These are phyloP conservation scores for Artemia franciscana DNA, from an alignment of 1,140 invertebrate genomes.

Conservation along the genomic window DNA sequence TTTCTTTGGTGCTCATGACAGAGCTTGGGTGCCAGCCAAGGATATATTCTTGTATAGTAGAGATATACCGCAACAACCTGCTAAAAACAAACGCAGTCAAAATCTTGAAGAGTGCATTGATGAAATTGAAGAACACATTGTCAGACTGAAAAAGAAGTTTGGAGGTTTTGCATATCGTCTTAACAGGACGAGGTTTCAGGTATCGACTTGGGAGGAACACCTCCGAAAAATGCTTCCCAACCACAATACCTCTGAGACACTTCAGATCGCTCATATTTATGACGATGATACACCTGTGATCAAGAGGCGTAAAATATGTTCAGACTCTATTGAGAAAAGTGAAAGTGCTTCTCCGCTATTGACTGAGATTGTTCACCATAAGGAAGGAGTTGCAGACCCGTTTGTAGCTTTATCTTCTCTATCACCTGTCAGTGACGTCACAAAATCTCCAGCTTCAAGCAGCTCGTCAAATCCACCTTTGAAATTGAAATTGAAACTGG, in stretches of 20 bases:
- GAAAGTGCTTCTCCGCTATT: too few relatives aligned
- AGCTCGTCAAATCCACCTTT: conserved; percentile 6
- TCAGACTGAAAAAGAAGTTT: conserved; percentile 42
- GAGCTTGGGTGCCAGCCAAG: conserved; percentile 58
- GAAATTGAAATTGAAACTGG: conserved; percentile 6
- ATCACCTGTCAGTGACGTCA: conserved; percentile 10
- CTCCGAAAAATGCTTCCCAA: conserved; percentile 33
- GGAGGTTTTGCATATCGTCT: conserved; percentile 52
- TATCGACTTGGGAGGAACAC: not conserved
- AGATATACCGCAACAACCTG: conserved; percentile 27
- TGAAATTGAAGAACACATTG: conserved; percentile 47
- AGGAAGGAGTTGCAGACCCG: not conserved
- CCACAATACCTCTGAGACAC: conserved; percentile 26
- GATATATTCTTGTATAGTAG: conserved; percentile 52
- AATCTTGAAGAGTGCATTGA: conserved; percentile 37
- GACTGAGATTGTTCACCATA: too few relatives aligned
- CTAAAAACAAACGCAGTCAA: conserved; percentile 33
- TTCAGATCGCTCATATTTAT: too few relatives aligned
- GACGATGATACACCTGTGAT: too few relatives aligned
- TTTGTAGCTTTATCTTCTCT: not conserved
- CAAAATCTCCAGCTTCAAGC: conserved; percentile 10
- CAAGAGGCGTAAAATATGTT: too few relatives aligned
- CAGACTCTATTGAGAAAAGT: too few relatives aligned
- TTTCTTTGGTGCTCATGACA: conserved; percentile 81
- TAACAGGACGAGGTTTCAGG: conserved; percentile 28